phyloP scores from a whole-genome alignment of 2,113 vertebrate genomes.

The Catharus fuscescens region DNA sequence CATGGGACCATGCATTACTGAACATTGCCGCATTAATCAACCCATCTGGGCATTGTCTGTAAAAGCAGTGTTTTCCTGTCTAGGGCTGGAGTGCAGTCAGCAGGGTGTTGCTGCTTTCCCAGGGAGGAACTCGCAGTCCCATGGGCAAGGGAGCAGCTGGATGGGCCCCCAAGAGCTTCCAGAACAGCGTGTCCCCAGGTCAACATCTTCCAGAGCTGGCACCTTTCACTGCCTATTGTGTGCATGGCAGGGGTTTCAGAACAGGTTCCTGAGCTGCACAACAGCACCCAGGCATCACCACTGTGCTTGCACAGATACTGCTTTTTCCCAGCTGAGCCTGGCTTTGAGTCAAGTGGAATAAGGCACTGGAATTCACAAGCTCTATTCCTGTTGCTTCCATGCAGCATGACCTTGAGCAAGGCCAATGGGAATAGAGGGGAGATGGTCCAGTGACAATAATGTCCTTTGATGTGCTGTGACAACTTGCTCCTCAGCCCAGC shows the following conservation, averaged over 20 bases:
- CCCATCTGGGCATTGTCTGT: background rate
- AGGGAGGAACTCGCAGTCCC: conserved; percentile 39
- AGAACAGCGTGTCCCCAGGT: conserved; percentile 13
- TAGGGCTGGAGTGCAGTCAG: background rate
- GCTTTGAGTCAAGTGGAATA: conserved; percentile 27
- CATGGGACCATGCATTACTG: background rate
- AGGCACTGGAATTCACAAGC: conserved; percentile 9
- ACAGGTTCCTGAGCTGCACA: background rate
- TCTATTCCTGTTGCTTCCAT: conserved; percentile 24
- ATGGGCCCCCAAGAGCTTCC: background rate
- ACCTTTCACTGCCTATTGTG: background rate
- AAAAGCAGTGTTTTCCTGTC: background rate
- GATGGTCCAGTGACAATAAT: rapidly evolving
- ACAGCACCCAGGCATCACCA: background rate
- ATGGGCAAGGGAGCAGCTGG: background rate
- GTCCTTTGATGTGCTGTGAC: background rate
- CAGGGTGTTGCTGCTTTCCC: conserved; percentile 39
- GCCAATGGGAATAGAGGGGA: rapidly evolving
- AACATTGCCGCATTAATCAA: background rate
- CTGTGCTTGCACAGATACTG: background rate
- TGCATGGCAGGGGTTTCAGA: rapidly evolving
- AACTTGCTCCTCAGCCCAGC: background rate
- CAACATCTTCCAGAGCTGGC: conserved; percentile 5
- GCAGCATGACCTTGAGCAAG: conserved; percentile 18
- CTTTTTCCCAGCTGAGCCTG: conserved; percentile 17